Base-by-base conservation (phyloP, 2,113 vertebrate genomes). In the Antidorcas marsupialis region DNA sequence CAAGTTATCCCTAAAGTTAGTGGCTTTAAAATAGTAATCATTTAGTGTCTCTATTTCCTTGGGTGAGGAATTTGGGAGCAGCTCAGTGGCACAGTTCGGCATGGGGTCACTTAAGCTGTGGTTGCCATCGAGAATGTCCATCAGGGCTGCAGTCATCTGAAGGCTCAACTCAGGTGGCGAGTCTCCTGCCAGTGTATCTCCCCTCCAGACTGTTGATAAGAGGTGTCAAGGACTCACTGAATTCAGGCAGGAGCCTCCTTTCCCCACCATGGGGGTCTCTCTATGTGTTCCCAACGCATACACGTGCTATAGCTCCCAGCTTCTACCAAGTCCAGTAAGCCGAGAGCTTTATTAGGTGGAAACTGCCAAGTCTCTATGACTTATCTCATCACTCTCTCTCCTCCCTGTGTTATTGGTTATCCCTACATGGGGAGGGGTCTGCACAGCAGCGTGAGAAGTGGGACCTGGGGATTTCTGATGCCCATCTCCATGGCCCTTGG, bases 221-320 rank as follows among this genome's bases (percentile, higher is more conserved):
- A 45, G 10, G 28, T 15, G 12, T 78, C 3, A 7, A 30, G 5
- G 3, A 1, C 8, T 64, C 67, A 5, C 7, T 8, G 28, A 53
- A 5, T 39, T 9, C 2, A 33, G 57, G 57, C 27, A 43, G 21
- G 16, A 55, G 30, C 30, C 50, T 53, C 62, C 1, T 17, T 13
- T 14, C 50, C 30, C 50, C 62, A n/a, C 86, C 45, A 7, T 36
- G 13, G 15, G 30, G 43, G 13, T 36, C 50, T 21, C 27, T 19
- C 23, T 3, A 1, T 27, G 7, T n/a, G 57, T 47, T 39, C 45
- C 78, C 36, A 11, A 1, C 2, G 4, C 5, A 6, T 59, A 43
- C 55, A 13, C 15, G 4, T 47, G 71, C 50, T n/a, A 27, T 8
- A 36, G 55, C 23, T 19, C 89, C 43, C 59, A 45, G 4, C 15